Conservation (phyloP, 2,113 vertebrate genomes). For the Cromileptes altivelis region DNA sequence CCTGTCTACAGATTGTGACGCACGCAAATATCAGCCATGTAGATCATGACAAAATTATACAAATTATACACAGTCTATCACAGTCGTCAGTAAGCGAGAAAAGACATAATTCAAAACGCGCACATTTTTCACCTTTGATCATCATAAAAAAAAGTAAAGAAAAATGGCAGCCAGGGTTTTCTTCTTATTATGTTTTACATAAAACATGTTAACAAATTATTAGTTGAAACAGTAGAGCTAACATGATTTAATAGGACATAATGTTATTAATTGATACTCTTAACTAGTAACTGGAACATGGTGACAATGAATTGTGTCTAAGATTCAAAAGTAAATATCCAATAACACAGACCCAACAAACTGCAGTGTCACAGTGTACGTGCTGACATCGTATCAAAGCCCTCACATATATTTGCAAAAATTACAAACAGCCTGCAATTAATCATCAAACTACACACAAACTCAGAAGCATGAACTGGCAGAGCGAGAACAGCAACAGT, state of each 20-base stretch:
- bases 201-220: neutral
- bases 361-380: conserved; percentile 7
- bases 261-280: neutral
- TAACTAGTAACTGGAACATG: neutral
- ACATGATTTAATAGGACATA: neutral
- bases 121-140: neutral
- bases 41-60: neutral
- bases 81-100: neutral
- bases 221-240: neutral
- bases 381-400: conserved; percentile 2
- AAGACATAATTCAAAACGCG: neutral
- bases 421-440: conserved; percentile 21
- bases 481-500: conserved; percentile 55
- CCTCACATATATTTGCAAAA: conserved; percentile 13
- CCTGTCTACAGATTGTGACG: neutral
- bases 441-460: conserved; percentile 41
- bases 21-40: neutral
- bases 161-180: neutral
- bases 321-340: neutral
- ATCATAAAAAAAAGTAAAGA: neutral
- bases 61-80: neutral
- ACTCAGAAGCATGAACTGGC: conserved; percentile 41
- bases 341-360: neutral
- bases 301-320: neutral
- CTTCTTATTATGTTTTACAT: neutral